These are phyloP conservation scores for Miniopterus natalensis DNA, from an alignment of 2,113 vertebrate species.

Conservation along the genomic window DNA sequence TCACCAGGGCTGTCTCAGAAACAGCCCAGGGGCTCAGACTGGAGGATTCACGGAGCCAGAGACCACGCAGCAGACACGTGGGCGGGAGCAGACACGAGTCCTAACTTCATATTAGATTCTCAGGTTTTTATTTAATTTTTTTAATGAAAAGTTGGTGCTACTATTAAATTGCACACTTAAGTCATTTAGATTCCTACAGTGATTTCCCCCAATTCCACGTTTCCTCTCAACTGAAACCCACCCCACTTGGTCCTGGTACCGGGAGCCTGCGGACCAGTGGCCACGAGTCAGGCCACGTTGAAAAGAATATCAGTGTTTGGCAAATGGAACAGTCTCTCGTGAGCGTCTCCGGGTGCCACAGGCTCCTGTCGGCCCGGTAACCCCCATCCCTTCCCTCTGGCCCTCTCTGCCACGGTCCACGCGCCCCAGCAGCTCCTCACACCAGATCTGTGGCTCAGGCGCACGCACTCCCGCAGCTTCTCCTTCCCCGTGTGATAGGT, in stretches of 20 bases:
- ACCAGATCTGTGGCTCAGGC: slow-evolving; percentile 8
- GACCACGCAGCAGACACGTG: slow-evolving; percentile 81
- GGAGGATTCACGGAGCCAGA: slow-evolving; percentile 76
- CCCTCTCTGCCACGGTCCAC: not conserved
- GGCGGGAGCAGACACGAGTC: slow-evolving; percentile 88
- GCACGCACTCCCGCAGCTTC: slow-evolving; percentile 20
- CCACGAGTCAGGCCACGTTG: not conserved
- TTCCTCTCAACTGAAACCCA: not conserved
- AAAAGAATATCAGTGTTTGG: not conserved
- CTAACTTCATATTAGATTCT: slow-evolving; percentile 88
- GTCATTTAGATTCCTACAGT: slow-evolving; percentile 70
- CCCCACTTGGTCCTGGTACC: not conserved
- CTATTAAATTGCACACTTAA: slow-evolving; percentile 85
- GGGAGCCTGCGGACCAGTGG: accelerated
- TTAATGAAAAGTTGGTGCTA: slow-evolving; percentile 89
- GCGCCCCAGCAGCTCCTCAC: slow-evolving; percentile 46
- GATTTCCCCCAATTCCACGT: not conserved
- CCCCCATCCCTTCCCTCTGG: not conserved
- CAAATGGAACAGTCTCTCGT: not conserved
- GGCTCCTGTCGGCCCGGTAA: accelerated
- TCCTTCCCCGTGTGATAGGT: not conserved
- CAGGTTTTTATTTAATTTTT: slow-evolving; percentile 88
- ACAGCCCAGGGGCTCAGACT: slow-evolving; percentile 70
- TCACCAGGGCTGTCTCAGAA: slow-evolving; percentile 71
- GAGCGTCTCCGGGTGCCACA: not conserved